phyloP scores from a whole-genome alignment of 2,113 vertebrate species.

The Cardinalis cardinalis region DNA sequence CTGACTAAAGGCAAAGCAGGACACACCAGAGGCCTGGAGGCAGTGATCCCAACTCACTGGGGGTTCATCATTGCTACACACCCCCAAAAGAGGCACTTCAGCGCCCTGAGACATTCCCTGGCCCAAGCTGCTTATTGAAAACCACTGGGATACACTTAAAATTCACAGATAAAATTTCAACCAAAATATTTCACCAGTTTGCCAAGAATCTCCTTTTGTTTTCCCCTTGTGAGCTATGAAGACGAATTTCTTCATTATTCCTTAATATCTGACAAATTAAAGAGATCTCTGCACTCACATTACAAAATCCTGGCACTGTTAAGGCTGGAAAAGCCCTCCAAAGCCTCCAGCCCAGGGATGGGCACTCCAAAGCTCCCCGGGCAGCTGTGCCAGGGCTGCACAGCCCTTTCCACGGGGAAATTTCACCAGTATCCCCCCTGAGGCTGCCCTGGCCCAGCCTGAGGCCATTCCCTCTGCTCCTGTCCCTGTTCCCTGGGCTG shows the following conservation, averaged over 20 bases:
- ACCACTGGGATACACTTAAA: not conserved
- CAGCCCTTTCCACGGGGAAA: not conserved
- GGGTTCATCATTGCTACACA: not conserved
- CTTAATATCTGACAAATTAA: not conserved
- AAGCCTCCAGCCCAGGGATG: not conserved
- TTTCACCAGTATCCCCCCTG: too few relatives aligned
- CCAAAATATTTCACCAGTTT: not conserved
- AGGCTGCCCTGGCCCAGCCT: not conserved
- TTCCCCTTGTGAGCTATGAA: not conserved
- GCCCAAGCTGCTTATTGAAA: not conserved
- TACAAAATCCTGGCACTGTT: not conserved
- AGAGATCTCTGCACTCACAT: not conserved
- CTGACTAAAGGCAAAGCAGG: not conserved
- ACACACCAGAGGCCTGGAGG: fast-evolving
- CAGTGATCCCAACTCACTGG: not conserved
- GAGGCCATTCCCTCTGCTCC: not conserved
- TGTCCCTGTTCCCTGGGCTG: not conserved
- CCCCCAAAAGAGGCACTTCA: not conserved
- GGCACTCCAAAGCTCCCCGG: not conserved
- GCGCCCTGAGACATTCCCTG: not conserved
- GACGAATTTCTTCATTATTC: not conserved
- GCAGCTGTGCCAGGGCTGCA: not conserved
- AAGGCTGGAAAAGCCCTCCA: not conserved
- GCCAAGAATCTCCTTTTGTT: not conserved
- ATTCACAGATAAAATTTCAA: not conserved